These are phyloP conservation scores for Anhinga rufa DNA, from an alignment of 2,113 vertebrate species.

Conservation along the genomic window DNA sequence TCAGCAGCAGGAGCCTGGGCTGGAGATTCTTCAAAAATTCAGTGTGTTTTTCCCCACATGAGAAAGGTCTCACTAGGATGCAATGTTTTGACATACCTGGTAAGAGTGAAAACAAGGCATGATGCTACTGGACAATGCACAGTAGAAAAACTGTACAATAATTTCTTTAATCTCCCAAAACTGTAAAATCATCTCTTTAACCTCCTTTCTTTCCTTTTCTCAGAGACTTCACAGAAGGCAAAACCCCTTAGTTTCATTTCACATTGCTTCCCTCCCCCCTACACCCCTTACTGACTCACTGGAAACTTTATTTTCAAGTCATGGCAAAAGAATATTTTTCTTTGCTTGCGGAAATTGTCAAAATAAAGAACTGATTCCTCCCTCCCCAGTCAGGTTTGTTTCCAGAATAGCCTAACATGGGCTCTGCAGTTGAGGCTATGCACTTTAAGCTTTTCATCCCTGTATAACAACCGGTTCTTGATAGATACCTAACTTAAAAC, in stretches of 20 bases:
- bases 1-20: not conserved
- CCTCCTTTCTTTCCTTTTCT: not conserved
- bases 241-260: not conserved
- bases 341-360: not conserved
- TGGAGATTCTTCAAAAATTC: not conserved
- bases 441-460: not conserved
- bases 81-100: not conserved
- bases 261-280: too few relatives aligned
- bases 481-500: not conserved
- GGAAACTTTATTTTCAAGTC: not conserved
- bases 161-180: not conserved
- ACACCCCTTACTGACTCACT: not conserved
- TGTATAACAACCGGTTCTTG: not conserved
- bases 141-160: not conserved
- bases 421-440: not conserved
- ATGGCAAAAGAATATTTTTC: not conserved
- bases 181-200: not conserved
- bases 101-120: not conserved
- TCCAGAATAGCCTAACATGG: not conserved
- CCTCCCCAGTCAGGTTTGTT: not conserved
- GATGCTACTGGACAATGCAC: not conserved
- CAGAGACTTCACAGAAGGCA: not conserved
- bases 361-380: not conserved
- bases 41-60: not conserved
- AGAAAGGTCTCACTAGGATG: not conserved